phyloP scores from a whole-genome alignment of 2,113 vertebrate genomes.

The Tupaia chinensis region DNA sequence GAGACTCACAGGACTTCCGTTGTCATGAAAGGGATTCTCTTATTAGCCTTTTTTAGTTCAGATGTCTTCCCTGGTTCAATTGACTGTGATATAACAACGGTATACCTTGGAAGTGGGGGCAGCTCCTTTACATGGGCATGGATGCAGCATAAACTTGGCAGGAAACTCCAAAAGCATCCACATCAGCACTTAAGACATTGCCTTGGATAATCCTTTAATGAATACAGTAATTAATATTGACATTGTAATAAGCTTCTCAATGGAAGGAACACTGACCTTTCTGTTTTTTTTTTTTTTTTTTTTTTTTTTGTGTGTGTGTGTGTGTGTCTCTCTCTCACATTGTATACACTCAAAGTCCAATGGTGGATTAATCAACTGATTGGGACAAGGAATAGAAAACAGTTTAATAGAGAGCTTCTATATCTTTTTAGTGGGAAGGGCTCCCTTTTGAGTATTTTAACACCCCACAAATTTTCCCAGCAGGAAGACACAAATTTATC shows the following conservation, averaged over 20 bases:
- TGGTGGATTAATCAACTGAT: too few relatives aligned
- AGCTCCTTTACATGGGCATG: background rate
- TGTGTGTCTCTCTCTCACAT: too few relatives aligned
- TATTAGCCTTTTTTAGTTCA: background rate
- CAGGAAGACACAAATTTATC: background rate
- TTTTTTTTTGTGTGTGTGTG: too few relatives aligned
- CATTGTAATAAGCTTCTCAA: background rate
- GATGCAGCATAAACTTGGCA: background rate
- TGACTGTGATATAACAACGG: background rate
- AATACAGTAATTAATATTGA: background rate
- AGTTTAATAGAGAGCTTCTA: too few relatives aligned
- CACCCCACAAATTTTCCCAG: background rate
- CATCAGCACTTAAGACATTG: background rate
- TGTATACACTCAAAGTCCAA: too few relatives aligned
- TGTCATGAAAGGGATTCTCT: background rate
- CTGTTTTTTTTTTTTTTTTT: background rate
- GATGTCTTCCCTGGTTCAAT: background rate
- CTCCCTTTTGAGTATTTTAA: background rate
- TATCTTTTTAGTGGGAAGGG: too few relatives aligned
- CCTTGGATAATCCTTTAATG: background rate
- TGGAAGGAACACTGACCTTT: background rate
- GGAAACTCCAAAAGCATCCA: background rate
- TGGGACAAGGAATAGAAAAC: too few relatives aligned
- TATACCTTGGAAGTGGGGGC: background rate
- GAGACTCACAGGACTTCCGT: background rate